These are phyloP conservation scores for Toxotes jaculatrix DNA, from an alignment of 2,113 vertebrate species.

Conservation along the genomic window DNA sequence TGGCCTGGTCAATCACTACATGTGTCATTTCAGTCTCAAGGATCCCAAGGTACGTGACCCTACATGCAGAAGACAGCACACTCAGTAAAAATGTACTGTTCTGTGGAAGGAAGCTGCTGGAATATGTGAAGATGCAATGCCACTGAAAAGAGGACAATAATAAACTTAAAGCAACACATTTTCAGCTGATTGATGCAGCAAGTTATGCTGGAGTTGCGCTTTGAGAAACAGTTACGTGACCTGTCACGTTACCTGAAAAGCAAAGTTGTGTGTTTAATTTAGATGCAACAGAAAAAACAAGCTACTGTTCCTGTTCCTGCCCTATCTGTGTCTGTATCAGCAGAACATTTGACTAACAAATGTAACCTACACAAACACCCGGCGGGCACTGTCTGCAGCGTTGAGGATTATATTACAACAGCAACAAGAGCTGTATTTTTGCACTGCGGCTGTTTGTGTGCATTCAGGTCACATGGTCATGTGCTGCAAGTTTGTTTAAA, in stretches of 20 bases:
- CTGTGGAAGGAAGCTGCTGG: not conserved
- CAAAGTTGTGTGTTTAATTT: not conserved
- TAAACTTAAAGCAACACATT: too few relatives aligned
- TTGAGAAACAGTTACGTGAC: too few relatives aligned
- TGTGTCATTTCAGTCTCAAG: constrained; percentile 93
- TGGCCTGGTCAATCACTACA: constrained; percentile 94
- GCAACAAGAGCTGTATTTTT: not conserved
- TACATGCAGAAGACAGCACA: not conserved
- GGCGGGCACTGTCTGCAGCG: not conserved
- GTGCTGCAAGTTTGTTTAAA: too few relatives aligned
- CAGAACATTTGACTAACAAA: constrained; percentile 64
- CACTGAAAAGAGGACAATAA: not conserved
- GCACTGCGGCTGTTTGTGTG: not conserved
- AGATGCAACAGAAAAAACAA: too few relatives aligned
- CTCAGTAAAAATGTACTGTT: not conserved
- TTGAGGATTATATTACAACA: not conserved
- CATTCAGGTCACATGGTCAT: too few relatives aligned
- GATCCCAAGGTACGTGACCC: constrained; percentile 90
- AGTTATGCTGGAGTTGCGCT: too few relatives aligned
- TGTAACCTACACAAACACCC: not conserved
- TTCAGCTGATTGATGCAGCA: too few relatives aligned
- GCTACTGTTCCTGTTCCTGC: not conserved
- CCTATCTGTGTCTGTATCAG: not conserved
- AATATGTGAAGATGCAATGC: not conserved
- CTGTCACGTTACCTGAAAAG: not conserved